Percentiles rank a stretch among this genome's conserved stretches.
These are phyloP conservation scores for Nettapus auritus DNA, from an alignment of 2,113 vertebrate genomes.

Conservation along the genomic window DNA sequence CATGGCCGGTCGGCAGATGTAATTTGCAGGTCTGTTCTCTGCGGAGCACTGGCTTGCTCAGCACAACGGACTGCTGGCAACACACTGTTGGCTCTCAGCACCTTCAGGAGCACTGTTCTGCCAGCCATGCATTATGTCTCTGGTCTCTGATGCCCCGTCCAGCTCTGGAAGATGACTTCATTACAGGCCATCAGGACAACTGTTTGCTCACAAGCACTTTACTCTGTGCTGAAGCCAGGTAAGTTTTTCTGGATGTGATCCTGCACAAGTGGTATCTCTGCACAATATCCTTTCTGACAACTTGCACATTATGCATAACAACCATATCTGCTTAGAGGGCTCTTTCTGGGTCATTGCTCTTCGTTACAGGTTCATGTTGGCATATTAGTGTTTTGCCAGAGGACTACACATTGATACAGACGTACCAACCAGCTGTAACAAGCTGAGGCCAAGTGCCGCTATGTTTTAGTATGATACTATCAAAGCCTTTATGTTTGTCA, in stretches of 20 bases:
- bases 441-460: too few relatives aligned
- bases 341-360: background rate
- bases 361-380: fast-evolving
- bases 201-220: background rate
- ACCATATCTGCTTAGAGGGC: background rate
- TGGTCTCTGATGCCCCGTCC: background rate
- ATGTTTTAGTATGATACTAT: background rate
- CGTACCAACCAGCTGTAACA: background rate
- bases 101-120: background rate
- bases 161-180: background rate
- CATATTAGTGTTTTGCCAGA: fast-evolving
- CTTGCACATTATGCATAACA: fast-evolving
- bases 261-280: background rate
- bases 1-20: background rate
- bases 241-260: background rate
- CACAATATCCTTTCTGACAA: background rate
- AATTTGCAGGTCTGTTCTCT: background rate
- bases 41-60: background rate
- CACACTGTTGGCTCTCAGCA: fast-evolving
- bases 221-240: background rate
- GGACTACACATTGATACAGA: background rate
- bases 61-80: fast-evolving
- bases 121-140: fast-evolving
- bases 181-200: background rate
- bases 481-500: background rate